Conservation (phyloP, 1,140 invertebrate species). For the Drosophila nannoptera region DNA sequence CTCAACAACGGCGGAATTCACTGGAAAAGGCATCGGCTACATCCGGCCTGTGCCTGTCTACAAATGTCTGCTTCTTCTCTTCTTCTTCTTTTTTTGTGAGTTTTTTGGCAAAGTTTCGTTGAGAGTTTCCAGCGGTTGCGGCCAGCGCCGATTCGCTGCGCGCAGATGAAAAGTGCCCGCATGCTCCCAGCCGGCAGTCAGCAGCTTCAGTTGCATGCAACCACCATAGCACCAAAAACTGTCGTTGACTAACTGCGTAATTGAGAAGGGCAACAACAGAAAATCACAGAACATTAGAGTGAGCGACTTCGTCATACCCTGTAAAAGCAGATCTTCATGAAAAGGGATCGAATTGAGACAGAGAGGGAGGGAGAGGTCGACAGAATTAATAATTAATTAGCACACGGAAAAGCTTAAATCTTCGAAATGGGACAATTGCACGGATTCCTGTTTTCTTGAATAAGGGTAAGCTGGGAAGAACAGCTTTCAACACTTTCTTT, state of each 20-base stretch:
- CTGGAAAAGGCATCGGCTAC: constrained; percentile 65
- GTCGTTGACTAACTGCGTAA: constrained; percentile 60
- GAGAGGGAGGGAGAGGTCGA: too few relatives aligned
- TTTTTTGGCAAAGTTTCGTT: constrained; percentile 54
- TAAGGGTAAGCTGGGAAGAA: too few relatives aligned
- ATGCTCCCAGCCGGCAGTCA: constrained; percentile 42
- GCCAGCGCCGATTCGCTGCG: constrained; percentile 17
- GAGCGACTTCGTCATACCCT: not conserved
- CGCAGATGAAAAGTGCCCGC: constrained; percentile 41
- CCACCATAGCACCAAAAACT: constrained; percentile 50
- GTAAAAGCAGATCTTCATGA: not conserved
- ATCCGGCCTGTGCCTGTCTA: constrained; percentile 51
- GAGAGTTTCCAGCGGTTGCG: constrained; percentile 32
- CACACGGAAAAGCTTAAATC: too few relatives aligned
- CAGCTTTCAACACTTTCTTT: not conserved
- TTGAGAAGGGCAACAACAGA: constrained; percentile 29
- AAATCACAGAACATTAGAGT: too few relatives aligned
- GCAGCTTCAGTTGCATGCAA: constrained; percentile 33
- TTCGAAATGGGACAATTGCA: too few relatives aligned
- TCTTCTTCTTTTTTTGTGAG: not conserved
- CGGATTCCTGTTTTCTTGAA: too few relatives aligned
- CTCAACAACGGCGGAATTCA: constrained; percentile 62
- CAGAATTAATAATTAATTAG: too few relatives aligned
- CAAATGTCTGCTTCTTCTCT: constrained; percentile 15
- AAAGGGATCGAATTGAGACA: too few relatives aligned